Evolutionary conservation across 2,888 invertebrate species (phyloP), one percentile per base, ranked within the genome.

Genomic region (Smittia sp.): DNA sequence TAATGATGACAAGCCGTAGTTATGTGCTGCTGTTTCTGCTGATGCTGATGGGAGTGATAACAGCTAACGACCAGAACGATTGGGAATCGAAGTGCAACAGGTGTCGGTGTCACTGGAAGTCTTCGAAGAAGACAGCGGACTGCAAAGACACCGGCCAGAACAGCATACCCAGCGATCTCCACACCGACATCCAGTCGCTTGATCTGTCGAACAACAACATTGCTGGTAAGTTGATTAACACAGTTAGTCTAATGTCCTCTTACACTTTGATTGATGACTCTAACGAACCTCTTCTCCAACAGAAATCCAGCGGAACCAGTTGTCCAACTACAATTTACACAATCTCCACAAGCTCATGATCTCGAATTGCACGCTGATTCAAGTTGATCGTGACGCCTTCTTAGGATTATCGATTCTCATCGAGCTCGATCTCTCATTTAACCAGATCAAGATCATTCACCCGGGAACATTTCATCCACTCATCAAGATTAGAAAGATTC

Each of bases 91-190:
- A 77, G 68, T 83, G 82, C 75, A 78, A 80, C 72, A 76, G 76
- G 39, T 95, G 95, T 84, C 88, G 89, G 78, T 95, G 95, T 80
- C 89, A 90, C 76, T 95, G 95, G 94, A 88, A 88, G 27, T 89
- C 89, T 75, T 94, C 94, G 4, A 92, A 90, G 80, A 93, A 91
- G 80, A 89, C 89, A 22, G 94, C 93, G 1, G 91, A 93, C 77
- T 96, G 96, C 80, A 86, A 86, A 39, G 84, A 86, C 74, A 85
- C 86, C 46, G 84, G 86, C n/a, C 84, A 92, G 38, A 85, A 84
- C 65, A 83, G 86, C 32, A 88, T 96, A 76, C 95, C 95, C 0
- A 84, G 83, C 75, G 86, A 87, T 72, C 83, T 95, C 39, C 92
- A 91, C 79, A 83, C 87, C 41, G 90, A 91, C 62, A 85, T 90